Conservation (phyloP, 2,113 vertebrate genomes). For the Eudorcas thomsonii region DNA sequence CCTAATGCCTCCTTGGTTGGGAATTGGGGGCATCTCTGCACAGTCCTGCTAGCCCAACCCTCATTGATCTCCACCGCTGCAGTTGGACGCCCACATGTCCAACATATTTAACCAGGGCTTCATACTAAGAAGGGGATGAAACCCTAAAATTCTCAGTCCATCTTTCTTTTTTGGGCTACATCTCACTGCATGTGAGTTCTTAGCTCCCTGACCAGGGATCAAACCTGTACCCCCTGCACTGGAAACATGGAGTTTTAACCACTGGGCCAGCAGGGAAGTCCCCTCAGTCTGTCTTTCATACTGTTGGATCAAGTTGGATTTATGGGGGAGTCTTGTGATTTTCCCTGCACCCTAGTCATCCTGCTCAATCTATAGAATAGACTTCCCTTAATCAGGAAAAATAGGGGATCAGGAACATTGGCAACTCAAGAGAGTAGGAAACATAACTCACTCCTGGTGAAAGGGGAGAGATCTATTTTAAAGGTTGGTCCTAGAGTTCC, state of each 20-base stretch:
- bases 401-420: neutral
- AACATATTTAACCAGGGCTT: neutral
- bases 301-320: neutral
- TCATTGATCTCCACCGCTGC: neutral
- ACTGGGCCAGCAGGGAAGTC: neutral
- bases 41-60: neutral
- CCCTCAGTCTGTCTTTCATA: neutral
- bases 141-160: too few species aligned
- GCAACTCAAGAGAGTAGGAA: neutral
- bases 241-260: neutral
- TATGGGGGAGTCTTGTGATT: neutral
- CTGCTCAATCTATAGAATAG: neutral
- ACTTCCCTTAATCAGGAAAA: neutral
- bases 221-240: neutral
- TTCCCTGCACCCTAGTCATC: neutral
- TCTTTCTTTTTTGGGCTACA: neutral
- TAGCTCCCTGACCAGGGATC: neutral
- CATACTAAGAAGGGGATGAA: neutral
- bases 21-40: neutral
- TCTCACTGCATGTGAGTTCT: neutral
- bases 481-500: neutral
- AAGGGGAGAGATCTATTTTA: neutral
- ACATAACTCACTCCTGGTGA: neutral
- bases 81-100: neutral
- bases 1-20: neutral